Evolutionary conservation across 1,140 invertebrate genomes (phyloP), one percentile per base, ranked within the genome.

Genomic region (Pogonus chalceus): DNA sequence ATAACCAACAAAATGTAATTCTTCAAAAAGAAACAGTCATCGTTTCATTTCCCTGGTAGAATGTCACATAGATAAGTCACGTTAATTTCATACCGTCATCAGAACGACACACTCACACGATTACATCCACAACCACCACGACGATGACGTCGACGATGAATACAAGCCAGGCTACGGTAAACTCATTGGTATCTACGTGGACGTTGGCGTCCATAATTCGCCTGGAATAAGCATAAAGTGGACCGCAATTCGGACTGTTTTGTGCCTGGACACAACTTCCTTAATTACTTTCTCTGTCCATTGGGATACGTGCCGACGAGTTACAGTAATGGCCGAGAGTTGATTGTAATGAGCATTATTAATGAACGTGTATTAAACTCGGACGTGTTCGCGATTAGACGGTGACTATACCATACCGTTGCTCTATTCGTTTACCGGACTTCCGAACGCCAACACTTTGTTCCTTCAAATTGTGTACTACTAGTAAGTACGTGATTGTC

Each of bases 321-420:
- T 43, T 43, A 43, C 37, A 10, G 37, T 43, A 43, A 43, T 43
- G 37, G 37, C 9, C 37, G 18, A 4, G 18, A 43, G 9, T 43
- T 43, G 37, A 43, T 43, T 43, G 37, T 43, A 43, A 43, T 43
- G 37, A 43, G 37, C 37, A 43, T 43, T 43, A 43, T 43, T 43
- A 43, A 43, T 43, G 37, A 43, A 18, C 37, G 37, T 43, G 37
- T 43, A 43, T 43, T 43, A 43, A 43, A 43, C 37, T 43, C 9
- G 18, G 18, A 43, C 37, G 37, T 43, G 37, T 43, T 12, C 37
- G 18, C 37, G 37, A 43, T 43, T 43, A 43, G 37, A 43, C 18
- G 37, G 9, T 43, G 18, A 43, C 37, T 18, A 16, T n/a, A n/a
- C n/a, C n/a, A n/a, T n/a, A n/a, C n/a, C n/a, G n/a, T n/a, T n/a